Evolutionary conservation across 2,113 vertebrate species (phyloP).

Genomic region (Grammomys dolichurus): DNA sequence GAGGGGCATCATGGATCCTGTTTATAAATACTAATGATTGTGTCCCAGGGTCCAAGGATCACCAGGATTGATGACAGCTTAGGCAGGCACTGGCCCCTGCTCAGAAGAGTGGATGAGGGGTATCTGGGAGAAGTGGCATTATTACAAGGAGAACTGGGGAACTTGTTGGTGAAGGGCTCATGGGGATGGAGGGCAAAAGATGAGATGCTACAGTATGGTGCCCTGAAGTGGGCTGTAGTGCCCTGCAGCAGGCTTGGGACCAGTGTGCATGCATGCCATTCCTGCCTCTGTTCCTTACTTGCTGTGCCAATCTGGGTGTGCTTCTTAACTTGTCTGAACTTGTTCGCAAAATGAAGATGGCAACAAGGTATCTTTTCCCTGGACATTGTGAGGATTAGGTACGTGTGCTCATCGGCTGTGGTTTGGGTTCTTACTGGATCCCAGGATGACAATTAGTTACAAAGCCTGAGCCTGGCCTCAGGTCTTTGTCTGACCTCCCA

Average conservation of each 20-base stretch:
- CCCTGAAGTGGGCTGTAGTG: not conserved
- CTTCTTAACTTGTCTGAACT: not conserved
- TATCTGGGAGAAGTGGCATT: not conserved
- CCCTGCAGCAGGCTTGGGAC: not conserved
- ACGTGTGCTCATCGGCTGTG: not conserved
- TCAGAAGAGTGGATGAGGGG: not conserved
- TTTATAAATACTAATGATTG: not conserved
- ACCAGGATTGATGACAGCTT: not conserved
- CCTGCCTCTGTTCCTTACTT: not conserved
- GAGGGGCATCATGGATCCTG: not conserved
- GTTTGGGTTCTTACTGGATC: not conserved
- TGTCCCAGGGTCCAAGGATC: not conserved
- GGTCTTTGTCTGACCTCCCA: not conserved
- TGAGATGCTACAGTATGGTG: too few species aligned
- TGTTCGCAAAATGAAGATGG: not conserved
- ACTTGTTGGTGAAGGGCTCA: not conserved
- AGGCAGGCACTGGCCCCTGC: accelerated
- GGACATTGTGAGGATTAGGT: not conserved
- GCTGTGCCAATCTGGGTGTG: not conserved
- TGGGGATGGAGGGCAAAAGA: not conserved
- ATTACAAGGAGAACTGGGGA: not conserved
- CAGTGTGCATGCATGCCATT: not conserved
- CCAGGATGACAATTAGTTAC: not conserved
- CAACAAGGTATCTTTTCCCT: not conserved
- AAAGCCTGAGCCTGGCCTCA: not conserved